phyloP scores from a whole-genome alignment of 2,113 vertebrate genomes.

The Pipa parva region DNA sequence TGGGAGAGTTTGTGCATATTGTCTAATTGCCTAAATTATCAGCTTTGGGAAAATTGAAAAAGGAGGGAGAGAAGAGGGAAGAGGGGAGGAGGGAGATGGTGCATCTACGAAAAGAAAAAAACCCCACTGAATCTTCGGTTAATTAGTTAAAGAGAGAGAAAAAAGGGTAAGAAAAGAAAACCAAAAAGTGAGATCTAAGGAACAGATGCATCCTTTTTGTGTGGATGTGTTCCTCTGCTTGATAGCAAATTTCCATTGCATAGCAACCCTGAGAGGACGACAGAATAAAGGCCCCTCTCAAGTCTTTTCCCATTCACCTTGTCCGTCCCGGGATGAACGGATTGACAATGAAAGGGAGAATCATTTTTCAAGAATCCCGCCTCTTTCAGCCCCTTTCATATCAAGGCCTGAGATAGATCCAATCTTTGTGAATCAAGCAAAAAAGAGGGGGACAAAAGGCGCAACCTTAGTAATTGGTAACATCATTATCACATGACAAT shows the following conservation, averaged over 20 bases:
- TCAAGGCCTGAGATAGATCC: conserved; percentile 22
- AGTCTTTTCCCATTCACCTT: conserved; percentile 38
- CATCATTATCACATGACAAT: neutral
- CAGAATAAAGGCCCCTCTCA: conserved; percentile 49
- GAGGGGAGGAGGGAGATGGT: neutral
- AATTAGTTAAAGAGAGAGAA: conserved; percentile 47
- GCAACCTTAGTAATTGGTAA: conserved; percentile 18
- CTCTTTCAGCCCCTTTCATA: conserved; percentile 59
- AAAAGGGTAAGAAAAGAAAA: conserved; percentile 13
- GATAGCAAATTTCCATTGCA: conserved; percentile 50
- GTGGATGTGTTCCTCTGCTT: conserved; percentile 34
- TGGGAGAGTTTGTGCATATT: conserved; percentile 22
- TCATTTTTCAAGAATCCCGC: conserved; percentile 55
- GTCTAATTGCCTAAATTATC: conserved; percentile 40
- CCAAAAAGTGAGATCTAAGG: conserved; percentile 36
- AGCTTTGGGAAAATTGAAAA: conserved; percentile 21
- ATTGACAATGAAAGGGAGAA: conserved; percentile 49
- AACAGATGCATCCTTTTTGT: conserved; percentile 52
- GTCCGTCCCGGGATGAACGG: conserved; percentile 48
- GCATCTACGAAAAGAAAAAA: neutral
- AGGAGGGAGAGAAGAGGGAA: neutral
- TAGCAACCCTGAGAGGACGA: conserved; percentile 51
- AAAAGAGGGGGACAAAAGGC: conserved; percentile 6
- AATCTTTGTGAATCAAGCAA: too few relatives aligned
- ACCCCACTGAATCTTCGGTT: conserved; percentile 31